Evolutionary conservation across 2,888 invertebrate genomes (phyloP), one percentile per base, ranked within the genome.

Genomic region (Sminthurides aquaticus): DNA sequence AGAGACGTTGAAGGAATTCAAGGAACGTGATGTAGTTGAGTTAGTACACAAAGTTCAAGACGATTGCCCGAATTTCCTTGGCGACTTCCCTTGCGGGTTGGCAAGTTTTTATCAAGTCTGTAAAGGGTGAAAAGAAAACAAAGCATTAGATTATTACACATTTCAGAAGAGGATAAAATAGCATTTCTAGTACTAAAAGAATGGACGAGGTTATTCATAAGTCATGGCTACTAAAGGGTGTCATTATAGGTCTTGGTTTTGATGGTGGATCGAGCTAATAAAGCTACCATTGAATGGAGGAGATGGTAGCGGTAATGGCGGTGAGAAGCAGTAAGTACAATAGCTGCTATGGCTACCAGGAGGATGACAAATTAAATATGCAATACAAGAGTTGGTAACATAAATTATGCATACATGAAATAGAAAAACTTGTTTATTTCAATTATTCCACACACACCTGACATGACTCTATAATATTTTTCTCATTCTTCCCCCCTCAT

Each of bases 31-130:
- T 90, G 89, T 60, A 91, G 82, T 78, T 86, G 87, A 59, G 89
- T 90, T 57, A 91, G 85, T 54, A 91, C 90, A 77, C 88, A 84
- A 79, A 90, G 86, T 83, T 91, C 91, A 80, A 91, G 81, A 67
- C 86, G 84, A 82, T 91, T 91, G 74, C 88, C 91, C 79, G 89
- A 85, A 82, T 90, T 91, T 74, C 89, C 91, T 74, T 87, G 85
- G 76, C 91, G 86, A 76, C 90, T 91, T 75, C 90, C 88, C 83
- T 90, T 88, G 76, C 87, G 85, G 67, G 89, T 88, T 77, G 85
- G 84, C 75, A 91, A 84, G 80, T 90, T 88, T 82, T 90, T 90
- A 71, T 87, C 87, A 79, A 90, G 85, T 81, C 90, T 91, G 80
- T 25, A 82, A 81, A 66, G n/a, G n/a, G n/a, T 20, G 8, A 57